Evolutionary conservation across 1,140 invertebrate genomes (phyloP).

Genomic region (Heliothis virescens): DNA sequence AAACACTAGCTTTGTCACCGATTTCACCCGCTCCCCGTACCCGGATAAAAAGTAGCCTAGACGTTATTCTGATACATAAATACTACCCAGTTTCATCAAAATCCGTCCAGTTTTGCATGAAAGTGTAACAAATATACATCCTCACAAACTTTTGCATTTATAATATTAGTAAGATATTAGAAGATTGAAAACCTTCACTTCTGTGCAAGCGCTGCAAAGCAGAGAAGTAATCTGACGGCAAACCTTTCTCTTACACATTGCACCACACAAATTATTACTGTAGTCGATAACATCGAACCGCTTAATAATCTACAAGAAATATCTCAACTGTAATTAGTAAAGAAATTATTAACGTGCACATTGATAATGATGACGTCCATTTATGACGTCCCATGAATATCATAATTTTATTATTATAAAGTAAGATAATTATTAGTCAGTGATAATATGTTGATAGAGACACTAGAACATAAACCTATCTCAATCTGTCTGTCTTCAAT

Average conservation of each 20-base stretch:
- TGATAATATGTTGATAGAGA: neutral
- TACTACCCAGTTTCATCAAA: too few relatives aligned
- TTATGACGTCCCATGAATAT: conserved; percentile 21
- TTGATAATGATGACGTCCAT: conserved; percentile 11
- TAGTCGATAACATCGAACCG: conserved; percentile 41
- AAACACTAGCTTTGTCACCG: too few relatives aligned
- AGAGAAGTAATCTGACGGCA: neutral
- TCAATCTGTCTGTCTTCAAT: too few relatives aligned
- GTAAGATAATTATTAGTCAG: neutral
- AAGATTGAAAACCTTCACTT: too few relatives aligned
- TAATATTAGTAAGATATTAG: too few relatives aligned
- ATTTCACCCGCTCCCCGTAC: too few relatives aligned
- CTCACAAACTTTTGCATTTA: too few relatives aligned
- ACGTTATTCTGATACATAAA: too few relatives aligned
- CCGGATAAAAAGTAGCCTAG: too few relatives aligned
- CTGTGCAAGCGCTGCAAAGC: neutral
- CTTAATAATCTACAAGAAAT: conserved; percentile 35
- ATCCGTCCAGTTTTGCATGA: too few relatives aligned
- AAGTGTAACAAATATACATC: too few relatives aligned
- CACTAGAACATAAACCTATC: too few relatives aligned
- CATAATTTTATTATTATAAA: conserved; percentile 31
- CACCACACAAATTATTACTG: conserved; percentile 8
- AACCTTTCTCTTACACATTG: conserved; percentile 5
- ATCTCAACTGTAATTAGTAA: conserved; percentile 35
- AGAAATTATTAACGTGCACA: conserved; percentile 33